Conservation (phyloP, 2,113 vertebrate genomes). For the Istiophorus platypterus region DNA sequence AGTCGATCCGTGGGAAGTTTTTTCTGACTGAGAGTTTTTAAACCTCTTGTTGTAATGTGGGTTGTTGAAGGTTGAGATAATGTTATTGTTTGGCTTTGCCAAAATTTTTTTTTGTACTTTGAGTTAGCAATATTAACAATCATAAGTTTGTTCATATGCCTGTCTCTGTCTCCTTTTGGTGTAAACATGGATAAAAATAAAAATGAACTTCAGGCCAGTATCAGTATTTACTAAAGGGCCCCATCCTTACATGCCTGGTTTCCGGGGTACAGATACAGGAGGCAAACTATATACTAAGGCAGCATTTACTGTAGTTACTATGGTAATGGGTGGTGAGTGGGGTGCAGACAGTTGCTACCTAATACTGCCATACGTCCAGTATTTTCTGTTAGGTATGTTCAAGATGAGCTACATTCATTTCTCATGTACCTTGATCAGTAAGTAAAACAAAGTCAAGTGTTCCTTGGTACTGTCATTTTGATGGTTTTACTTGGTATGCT, state of each 20-base stretch:
- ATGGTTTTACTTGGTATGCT: slow-evolving; percentile 8
- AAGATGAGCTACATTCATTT: neutral
- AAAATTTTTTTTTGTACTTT: slow-evolving; percentile 44
- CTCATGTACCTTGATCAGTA: neutral
- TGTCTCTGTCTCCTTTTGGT: slow-evolving; percentile 11
- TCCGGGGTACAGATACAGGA: neutral
- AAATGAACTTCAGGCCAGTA: neutral
- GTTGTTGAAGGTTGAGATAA: neutral
- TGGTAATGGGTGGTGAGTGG: neutral
- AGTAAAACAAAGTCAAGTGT: slow-evolving; percentile 2
- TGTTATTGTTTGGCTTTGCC: slow-evolving; percentile 8
- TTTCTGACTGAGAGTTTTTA: neutral
- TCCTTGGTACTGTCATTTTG: neutral
- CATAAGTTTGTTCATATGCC: neutral
- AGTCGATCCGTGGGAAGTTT: neutral
- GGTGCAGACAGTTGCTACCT: neutral
- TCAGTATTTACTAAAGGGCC: slow-evolving; percentile 9
- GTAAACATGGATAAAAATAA: neutral
- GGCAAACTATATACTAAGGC: neutral
- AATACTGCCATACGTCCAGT: neutral
- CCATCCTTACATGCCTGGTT: neutral
- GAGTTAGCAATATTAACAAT: slow-evolving; percentile 12
- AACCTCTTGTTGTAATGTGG: neutral
- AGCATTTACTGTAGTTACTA: neutral
- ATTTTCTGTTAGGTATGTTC: neutral